Base-by-base conservation (phyloP, 2,888 invertebrate species). In the Drosophila nr. fundita region DNA sequence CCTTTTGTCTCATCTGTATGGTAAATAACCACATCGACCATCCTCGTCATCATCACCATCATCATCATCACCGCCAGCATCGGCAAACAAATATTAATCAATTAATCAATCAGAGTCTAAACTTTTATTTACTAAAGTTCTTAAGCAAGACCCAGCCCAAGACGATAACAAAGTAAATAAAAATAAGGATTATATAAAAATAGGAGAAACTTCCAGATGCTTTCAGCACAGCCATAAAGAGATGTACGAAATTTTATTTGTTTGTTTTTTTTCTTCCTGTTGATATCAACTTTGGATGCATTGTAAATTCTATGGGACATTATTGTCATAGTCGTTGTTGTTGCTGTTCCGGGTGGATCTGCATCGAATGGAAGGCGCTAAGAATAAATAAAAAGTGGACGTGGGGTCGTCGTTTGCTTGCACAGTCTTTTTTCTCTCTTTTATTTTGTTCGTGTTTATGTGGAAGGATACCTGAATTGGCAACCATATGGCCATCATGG, bases 401-500 rank as follows among this genome's bases (percentile, higher is more conserved):
- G 18, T 18, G 40, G 38, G 13, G 5, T 24, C 38, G 5, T 24
- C 38, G 40, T 48, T 18, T 52, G 36, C 27, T n/a, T 32, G 18
- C 15, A 38, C 52, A 53, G 45, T 30, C n/a, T 34, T 45, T 34
- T 63, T 18, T 27, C 42, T 13, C 8, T 45, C 4, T 4, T 15
- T 15, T 24, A 21, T 21, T 13, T 45, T 0, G 30, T 32, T 10
- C 30, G 30, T 3, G 3, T 32, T 10, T 32, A 32, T 32, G 0
- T 32, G 24, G 15, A 4, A 45, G 45, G 45, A 45, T 24, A 45
- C 45, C 45, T 45, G 69, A 61, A 52, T 52, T n/a, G 36, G 49
- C 42, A 69, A 34, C 69, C 76, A 69, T 73, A 72, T 74, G 75
- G 70, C 57, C 76, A 73, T 24, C 68, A 42, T 48, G 42, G 32